A percentile compares a stretch with the other conserved stretches of the same genome.
These are phyloP conservation scores for Eutrigla gurnardus DNA, from an alignment of 2,797 vertebrate genomes.

Conservation along the genomic window DNA sequence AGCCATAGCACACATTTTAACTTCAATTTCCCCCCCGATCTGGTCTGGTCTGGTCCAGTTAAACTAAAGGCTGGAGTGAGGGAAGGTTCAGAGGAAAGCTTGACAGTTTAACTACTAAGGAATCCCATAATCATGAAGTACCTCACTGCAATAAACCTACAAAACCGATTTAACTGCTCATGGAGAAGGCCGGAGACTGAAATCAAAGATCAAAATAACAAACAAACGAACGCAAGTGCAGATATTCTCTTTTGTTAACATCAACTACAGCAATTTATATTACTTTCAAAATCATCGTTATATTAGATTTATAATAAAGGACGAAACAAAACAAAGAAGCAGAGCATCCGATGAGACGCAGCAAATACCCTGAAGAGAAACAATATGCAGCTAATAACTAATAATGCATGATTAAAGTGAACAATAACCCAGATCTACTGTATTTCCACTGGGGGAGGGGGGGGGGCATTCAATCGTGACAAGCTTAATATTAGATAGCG, in stretches of 20 bases:
- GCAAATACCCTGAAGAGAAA: constrained; percentile 54
- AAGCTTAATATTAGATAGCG: constrained; percentile 2
- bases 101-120: constrained; percentile 11
- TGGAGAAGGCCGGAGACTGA: constrained; percentile 6
- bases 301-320: constrained; percentile 60
- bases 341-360: constrained; percentile 37
- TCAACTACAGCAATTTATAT: constrained; percentile 53
- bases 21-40: not conserved
- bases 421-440: constrained; percentile 27
- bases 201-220: constrained; percentile 24
- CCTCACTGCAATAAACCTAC: constrained; percentile 23
- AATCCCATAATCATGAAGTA: constrained; percentile 5
- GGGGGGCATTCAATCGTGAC: constrained; percentile 19
- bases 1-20: constrained; percentile 34
- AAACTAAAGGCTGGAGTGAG: no score
- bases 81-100: constrained; percentile 1
- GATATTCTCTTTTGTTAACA: constrained; percentile 23
- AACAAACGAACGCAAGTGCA: constrained; percentile 45
- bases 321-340: constrained; percentile 40
- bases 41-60: no score
- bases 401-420: constrained; percentile 33
- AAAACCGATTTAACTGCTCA: constrained; percentile 4
- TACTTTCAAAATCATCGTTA: constrained; percentile 65
- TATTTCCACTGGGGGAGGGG: not conserved
- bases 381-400: constrained; percentile 39